phyloP scores from a whole-genome alignment of 2,888 invertebrate species.

The Onchidella celtica region DNA sequence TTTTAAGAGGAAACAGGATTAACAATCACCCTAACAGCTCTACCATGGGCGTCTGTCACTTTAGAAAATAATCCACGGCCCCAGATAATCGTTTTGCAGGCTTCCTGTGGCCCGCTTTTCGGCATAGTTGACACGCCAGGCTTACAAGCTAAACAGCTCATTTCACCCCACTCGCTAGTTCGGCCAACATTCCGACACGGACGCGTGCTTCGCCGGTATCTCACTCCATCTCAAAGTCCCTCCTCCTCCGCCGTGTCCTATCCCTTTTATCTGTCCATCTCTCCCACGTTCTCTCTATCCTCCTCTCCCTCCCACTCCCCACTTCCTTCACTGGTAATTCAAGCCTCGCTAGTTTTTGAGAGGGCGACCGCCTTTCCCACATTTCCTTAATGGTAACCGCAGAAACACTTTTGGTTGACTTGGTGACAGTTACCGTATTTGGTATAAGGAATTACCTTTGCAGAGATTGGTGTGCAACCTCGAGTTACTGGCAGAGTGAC shows the following conservation, averaged over 20 bases:
- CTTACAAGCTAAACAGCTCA: too few relatives aligned
- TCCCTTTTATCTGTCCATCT: background rate
- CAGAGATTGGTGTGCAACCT: too few relatives aligned
- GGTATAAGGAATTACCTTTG: background rate
- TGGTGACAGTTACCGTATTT: background rate
- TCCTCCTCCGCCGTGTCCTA: background rate
- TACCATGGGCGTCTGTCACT: too few relatives aligned
- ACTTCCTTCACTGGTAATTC: background rate
- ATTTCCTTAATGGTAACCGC: background rate
- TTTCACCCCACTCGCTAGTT: background rate
- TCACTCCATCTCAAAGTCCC: background rate
- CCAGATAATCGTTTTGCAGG: too few relatives aligned
- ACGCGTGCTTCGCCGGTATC: background rate
- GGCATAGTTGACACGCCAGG: too few relatives aligned
- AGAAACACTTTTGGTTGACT: background rate
- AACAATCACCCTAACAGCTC: too few relatives aligned
- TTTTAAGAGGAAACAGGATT: too few relatives aligned
- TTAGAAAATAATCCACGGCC: too few relatives aligned
- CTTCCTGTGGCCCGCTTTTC: too few relatives aligned
- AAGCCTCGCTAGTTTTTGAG: background rate
- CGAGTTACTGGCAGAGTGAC: too few relatives aligned
- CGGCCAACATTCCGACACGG: background rate
- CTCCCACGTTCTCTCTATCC: background rate
- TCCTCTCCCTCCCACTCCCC: background rate
- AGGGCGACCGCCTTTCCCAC: background rate